Base-by-base conservation (phyloP, 1,140 invertebrate genomes). In the Thalassaphorura encarpata region DNA sequence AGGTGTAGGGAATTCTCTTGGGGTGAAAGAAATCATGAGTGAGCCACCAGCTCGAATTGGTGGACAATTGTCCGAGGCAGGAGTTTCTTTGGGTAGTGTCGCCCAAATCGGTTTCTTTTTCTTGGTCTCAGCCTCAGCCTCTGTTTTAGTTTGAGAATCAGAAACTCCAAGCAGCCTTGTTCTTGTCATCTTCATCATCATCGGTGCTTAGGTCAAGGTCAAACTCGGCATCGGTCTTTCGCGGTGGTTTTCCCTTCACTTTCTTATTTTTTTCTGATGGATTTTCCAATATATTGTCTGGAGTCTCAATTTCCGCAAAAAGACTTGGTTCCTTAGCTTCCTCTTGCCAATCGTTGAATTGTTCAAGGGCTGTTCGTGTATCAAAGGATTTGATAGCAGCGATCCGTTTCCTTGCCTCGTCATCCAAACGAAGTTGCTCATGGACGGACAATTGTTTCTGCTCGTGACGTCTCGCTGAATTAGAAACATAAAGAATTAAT, bases 1-100 rank as follows among this genome's bases (percentile, higher is more conserved):
- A 1, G 89, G 87, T 13, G 89, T 91, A 3, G 85, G 83, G 70
- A 92, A 89, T 42, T 77, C 76, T 54, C 88, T 72, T 13, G 80
- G 78, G 1, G 87, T 87, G 67, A 90, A 89, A 28, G 70, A 77
- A 15, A 90, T 77, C 52, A 78, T 71, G 41, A 90, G 78, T 21
- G 72, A 73, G 26, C 74, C 76, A 48, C 62, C 69, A 66, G 76
- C 68, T 67, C 87, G 75, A 11, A 80, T 74, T 43, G 73, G 69
- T 16, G 21, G 52, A 26, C 21, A 8, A 40, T 39, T 41, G 4
- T 5, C 8, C 6, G n/a, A 23, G 23, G 46, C 11, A n/a, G n/a
- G n/a, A n/a, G n/a, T n/a, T n/a, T n/a, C n/a, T n/a, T n/a, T n/a
- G n/a, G n/a, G n/a, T n/a, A n/a, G n/a, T n/a, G n/a, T n/a, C n/a